A percentile compares a stretch with the other conserved stretches of the same genome.
Conservation (phyloP, 2,888 invertebrate species). For the Diachrysia chrysitis region DNA sequence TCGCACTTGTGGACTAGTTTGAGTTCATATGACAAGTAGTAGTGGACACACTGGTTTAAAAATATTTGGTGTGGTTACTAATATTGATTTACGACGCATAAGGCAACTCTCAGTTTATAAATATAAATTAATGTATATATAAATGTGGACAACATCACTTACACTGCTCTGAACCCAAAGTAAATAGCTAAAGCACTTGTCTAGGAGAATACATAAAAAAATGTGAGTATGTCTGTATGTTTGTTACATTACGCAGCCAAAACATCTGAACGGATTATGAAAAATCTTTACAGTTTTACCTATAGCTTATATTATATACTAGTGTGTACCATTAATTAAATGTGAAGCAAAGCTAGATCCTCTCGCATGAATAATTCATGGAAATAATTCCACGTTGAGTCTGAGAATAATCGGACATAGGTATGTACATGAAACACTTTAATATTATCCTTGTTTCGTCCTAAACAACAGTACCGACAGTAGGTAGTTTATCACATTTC, state of each 20-base stretch:
- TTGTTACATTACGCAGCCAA: too few relatives aligned
- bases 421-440: not conserved
- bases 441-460: not conserved
- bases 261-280: too few relatives aligned
- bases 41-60: conserved; percentile 22
- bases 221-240: too few relatives aligned
- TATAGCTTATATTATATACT: not conserved
- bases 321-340: too few relatives aligned
- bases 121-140: too few relatives aligned
- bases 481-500: too few relatives aligned
- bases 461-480: too few relatives aligned
- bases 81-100: not conserved
- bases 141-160: too few relatives aligned
- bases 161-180: too few relatives aligned
- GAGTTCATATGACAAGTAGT: conserved; percentile 19
- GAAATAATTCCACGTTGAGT: not conserved
- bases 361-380: not conserved
- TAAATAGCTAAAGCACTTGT: too few relatives aligned
- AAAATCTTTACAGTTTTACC: not conserved
- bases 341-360: not conserved
- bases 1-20: conserved; percentile 38
- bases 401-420: not conserved
- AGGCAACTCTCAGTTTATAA: too few relatives aligned
- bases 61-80: not conserved
- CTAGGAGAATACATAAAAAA: too few relatives aligned